A percentile compares a stretch with the other conserved stretches of the same genome.
These are phyloP conservation scores for Chrysotoxum bicinctum DNA, from an alignment of 2,888 invertebrate species.

Conservation along the genomic window DNA sequence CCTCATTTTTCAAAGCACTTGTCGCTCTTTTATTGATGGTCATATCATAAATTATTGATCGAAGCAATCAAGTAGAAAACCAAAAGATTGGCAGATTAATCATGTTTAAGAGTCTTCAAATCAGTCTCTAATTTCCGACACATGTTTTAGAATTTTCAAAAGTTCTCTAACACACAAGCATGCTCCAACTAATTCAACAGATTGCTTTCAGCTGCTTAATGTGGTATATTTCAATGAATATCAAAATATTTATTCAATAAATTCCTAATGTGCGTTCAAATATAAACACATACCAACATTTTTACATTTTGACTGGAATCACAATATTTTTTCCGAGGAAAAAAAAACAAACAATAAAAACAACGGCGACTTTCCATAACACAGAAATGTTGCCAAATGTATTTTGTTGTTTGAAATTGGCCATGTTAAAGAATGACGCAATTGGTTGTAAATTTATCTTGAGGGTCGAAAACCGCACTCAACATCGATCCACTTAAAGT, in stretches of 20 bases:
- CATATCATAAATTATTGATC: neutral
- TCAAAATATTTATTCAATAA: constrained; percentile 59
- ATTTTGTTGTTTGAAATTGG: constrained; percentile 15
- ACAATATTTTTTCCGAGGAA: constrained; percentile 20
- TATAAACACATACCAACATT: constrained; percentile 44
- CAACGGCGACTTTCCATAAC: constrained; percentile 13
- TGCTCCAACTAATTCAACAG: constrained; percentile 17
- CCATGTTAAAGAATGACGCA: constrained; percentile 7
- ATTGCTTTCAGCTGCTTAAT: neutral
- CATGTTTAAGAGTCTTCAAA: constrained; percentile 37
- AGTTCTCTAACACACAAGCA: neutral
- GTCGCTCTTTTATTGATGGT: neutral
- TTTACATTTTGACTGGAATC: constrained; percentile 21
- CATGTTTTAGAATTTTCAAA: constrained; percentile 14
- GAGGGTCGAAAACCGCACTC: neutral
- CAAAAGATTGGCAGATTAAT: constrained; percentile 52
- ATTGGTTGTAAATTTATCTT: neutral
- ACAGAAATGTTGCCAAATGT: constrained; percentile 28
- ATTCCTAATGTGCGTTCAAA: constrained; percentile 58
- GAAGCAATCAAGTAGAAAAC: neutral
- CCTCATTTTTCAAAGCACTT: neutral
- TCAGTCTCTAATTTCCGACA: constrained; percentile 37
- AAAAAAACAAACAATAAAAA: constrained; percentile 16
- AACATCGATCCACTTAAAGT: neutral
- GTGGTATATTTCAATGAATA: neutral